These are phyloP conservation scores for Lycophotia porphyrea DNA, from an alignment of 2,888 invertebrate genomes.

Conservation along the genomic window DNA sequence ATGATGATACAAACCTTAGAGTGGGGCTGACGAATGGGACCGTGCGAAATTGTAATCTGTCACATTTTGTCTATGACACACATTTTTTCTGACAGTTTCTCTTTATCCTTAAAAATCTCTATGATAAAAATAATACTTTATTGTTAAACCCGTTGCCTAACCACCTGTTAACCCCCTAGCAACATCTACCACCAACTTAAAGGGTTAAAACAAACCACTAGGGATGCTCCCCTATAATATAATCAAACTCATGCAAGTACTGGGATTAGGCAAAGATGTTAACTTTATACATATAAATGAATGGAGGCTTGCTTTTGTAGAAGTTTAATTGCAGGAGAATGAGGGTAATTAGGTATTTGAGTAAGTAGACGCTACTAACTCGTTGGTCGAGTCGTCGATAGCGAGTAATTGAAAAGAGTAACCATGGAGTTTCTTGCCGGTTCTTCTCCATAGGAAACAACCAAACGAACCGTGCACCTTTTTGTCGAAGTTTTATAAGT, in stretches of 20 bases:
- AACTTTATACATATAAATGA: slow-evolving; percentile 38
- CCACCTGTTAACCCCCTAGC: background rate
- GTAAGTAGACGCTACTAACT: background rate
- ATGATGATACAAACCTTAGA: too few species aligned
- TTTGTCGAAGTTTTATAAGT: too few species aligned
- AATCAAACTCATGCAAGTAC: slow-evolving; percentile 20
- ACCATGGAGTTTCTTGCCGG: too few species aligned
- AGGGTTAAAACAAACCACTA: slow-evolving; percentile 22
- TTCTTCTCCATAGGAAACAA: too few species aligned
- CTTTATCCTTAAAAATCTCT: too few species aligned
- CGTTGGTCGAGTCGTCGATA: background rate
- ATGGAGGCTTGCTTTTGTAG: slow-evolving; percentile 20
- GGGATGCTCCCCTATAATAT: slow-evolving; percentile 11
- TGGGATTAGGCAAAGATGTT: background rate
- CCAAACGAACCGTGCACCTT: too few species aligned
- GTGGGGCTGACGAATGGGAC: too few species aligned
- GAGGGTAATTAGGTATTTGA: background rate
- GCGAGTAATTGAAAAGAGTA: too few species aligned
- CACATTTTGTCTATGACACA: too few species aligned
- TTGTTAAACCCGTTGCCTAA: background rate
- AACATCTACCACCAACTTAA: background rate
- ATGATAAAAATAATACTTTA: background rate
- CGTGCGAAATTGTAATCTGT: too few species aligned
- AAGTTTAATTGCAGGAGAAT: slow-evolving; percentile 27
- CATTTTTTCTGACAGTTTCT: too few species aligned